Conservation (phyloP, 2,797 vertebrate genomes). For the Enteromius afrohamiltoni region DNA sequence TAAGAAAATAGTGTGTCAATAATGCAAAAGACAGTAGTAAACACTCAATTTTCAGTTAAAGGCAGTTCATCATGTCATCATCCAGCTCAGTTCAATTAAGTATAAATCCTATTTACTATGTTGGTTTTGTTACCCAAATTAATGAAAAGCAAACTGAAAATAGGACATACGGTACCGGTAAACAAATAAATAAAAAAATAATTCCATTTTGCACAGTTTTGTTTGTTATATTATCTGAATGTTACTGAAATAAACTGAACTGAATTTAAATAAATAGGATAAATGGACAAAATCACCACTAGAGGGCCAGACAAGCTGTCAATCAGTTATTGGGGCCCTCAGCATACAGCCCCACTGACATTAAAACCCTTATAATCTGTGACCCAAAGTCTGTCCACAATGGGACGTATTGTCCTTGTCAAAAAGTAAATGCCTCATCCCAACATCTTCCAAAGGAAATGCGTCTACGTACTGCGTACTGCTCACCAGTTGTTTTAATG, state of each 20-base stretch:
- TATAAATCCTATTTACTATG: neutral
- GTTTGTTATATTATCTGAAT: neutral
- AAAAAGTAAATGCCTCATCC: neutral
- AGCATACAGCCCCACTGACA: conserved; percentile 39
- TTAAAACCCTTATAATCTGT: conserved; percentile 29
- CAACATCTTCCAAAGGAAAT: neutral
- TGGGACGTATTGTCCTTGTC: conserved; percentile 9
- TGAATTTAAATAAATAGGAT: neutral
- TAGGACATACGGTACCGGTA: neutral
- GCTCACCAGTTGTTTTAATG: neutral
- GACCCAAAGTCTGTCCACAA: conserved; percentile 25
- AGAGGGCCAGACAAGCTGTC: conserved; percentile 42
- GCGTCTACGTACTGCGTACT: neutral
- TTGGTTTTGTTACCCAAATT: neutral
- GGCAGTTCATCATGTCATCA: neutral
- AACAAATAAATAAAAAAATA: too few relatives aligned
- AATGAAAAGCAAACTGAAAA: neutral
- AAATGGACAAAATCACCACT: conserved; percentile 17
- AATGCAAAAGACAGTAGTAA: neutral
- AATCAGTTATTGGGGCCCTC: conserved; percentile 8
- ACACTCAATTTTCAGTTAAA: neutral
- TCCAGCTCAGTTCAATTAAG: neutral
- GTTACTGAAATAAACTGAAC: neutral
- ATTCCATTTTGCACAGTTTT: neutral
- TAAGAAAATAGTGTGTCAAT: neutral